phyloP scores from a whole-genome alignment of 2,797 vertebrate species.

The Atherinosoma microstoma region DNA sequence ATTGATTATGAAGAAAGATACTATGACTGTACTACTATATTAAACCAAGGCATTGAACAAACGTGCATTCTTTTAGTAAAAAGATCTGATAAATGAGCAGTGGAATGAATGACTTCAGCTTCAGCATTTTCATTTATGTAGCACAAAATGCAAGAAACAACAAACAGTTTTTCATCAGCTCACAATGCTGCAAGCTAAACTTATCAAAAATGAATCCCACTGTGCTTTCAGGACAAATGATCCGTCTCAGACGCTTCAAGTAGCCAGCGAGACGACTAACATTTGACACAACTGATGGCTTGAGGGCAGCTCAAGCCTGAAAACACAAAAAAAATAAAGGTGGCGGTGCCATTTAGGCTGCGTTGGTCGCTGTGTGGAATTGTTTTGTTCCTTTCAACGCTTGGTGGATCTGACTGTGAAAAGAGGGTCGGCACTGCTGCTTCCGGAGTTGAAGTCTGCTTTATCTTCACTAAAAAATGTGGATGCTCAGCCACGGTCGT shows the following conservation, averaged over 20 bases:
- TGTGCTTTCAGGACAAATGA: conserved; percentile 42
- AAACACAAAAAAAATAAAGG: conserved; percentile 19
- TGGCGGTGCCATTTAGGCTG: conserved; percentile 18
- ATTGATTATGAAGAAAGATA: neutral
- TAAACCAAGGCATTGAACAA: conserved; percentile 1
- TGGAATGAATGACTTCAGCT: conserved; percentile 56
- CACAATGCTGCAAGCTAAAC: conserved; percentile 10
- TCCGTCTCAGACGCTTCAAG: conserved; percentile 33
- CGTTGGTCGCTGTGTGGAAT: conserved; percentile 46
- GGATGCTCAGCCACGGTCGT: conserved; percentile 19
- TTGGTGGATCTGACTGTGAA: conserved; percentile 22
- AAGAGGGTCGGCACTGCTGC: conserved; percentile 57
- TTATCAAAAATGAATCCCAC: conserved; percentile 35
- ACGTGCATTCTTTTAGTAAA: conserved; percentile 6
- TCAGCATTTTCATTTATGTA: conserved; percentile 26
- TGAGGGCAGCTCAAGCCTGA: conserved; percentile 33
- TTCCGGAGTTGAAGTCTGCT: conserved; percentile 57
- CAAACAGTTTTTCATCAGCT: conserved; percentile 1
- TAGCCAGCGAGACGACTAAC: conserved; percentile 35
- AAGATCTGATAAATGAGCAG: conserved; percentile 20
- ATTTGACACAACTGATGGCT: conserved; percentile 46
- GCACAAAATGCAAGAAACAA: conserved; percentile 13
- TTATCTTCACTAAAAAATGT: conserved; percentile 24
- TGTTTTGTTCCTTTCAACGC: conserved; percentile 42
- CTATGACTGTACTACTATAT: neutral